Evolutionary conservation across 2,888 invertebrate species (phyloP).

Genomic region (Priocnemis perturbator): DNA sequence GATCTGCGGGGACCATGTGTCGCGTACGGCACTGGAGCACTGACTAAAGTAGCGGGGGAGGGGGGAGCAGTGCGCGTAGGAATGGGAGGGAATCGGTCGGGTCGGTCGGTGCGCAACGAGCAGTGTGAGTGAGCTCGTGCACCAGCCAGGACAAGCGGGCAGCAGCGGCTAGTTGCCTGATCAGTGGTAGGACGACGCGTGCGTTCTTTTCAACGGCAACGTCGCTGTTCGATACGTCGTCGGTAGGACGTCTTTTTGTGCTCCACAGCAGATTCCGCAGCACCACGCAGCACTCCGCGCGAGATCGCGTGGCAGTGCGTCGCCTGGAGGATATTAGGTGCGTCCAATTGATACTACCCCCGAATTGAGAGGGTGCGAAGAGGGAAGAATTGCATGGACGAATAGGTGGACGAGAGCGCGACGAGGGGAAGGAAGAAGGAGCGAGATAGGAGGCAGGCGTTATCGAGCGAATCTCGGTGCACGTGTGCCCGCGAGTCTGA

Average conservation of each 20-base stretch:
- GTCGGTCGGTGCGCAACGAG: constrained; percentile 38
- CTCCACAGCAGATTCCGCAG: not conserved
- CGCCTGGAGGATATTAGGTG: no score
- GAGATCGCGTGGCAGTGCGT: no score
- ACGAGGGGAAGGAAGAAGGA: not conserved
- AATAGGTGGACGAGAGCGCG: not conserved
- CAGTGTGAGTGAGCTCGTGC: constrained; percentile 46
- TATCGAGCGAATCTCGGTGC: no score
- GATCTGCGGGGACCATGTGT: no score
- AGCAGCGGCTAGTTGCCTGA: not conserved
- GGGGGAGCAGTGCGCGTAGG: constrained; percentile 24
- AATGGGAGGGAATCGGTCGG: constrained; percentile 44
- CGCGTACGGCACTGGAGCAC: constrained; percentile 8
- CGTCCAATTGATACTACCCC: no score
- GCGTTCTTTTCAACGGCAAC: constrained; percentile 17
- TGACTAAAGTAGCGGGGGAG: constrained; percentile 21
- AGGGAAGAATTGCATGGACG: not conserved
- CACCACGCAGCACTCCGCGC: no score
- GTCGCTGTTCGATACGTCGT: not conserved
- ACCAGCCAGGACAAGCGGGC: constrained; percentile 14
- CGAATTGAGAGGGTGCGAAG: no score
- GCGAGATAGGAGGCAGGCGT: not conserved
- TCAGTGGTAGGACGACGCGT: constrained; percentile 24
- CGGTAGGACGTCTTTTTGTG: not conserved
- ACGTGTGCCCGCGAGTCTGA: no score